phyloP scores from a whole-genome alignment of 64 coral and sea anemone species.

The Montipora efflorescens region DNA sequence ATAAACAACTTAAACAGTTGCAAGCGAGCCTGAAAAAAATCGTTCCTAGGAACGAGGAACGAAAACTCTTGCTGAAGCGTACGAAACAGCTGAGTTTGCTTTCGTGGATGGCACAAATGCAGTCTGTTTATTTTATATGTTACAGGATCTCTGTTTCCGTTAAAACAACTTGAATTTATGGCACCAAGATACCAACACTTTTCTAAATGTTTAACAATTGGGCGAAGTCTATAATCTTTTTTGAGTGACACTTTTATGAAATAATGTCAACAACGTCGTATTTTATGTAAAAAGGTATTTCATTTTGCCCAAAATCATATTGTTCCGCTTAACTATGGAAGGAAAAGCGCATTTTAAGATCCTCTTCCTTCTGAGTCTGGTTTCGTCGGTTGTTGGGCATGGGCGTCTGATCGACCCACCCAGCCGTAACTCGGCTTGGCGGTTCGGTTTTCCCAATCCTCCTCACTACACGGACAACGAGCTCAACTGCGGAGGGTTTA shows the following conservation, averaged over 20 bases:
- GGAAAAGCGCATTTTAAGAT: not conserved
- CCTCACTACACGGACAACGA: not conserved
- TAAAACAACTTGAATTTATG: not conserved
- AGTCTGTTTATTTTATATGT: not conserved
- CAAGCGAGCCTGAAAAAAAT: no score
- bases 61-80: no score
- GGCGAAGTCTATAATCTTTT: not conserved
- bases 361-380: not conserved
- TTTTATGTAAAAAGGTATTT: not conserved
- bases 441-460: slow-evolving; percentile 22
- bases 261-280: no score
- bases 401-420: slow-evolving; percentile 76
- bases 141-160: not conserved
- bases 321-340: not conserved
- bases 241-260: not conserved
- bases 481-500: no score
- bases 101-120: not conserved
- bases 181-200: not conserved
- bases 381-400: slow-evolving; percentile 53
- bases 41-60: not conserved
- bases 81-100: not conserved
- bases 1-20: no score
- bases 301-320: not conserved
- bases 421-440: slow-evolving; percentile 77
- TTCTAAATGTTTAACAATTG: not conserved